Percentiles rank a stretch among this genome's conserved stretches.
Conservation (phyloP, 2,113 vertebrate species). For the Tragulus kanchil region DNA sequence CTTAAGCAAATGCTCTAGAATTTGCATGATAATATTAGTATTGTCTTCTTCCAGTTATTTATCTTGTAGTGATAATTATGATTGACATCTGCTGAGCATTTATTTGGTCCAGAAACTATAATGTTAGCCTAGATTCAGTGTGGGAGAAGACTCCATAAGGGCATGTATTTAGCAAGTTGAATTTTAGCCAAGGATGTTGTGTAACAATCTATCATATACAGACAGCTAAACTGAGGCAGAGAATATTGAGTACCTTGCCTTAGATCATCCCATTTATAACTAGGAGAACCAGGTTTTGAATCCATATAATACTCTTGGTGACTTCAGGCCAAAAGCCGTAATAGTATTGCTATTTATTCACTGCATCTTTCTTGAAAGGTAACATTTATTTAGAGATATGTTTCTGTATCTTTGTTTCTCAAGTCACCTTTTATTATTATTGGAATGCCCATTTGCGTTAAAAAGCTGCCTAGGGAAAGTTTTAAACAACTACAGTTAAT, state of each 20-base stretch:
- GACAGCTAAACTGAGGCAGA: background rate
- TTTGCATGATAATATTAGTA: background rate
- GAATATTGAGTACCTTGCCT: background rate
- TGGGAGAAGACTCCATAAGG: background rate
- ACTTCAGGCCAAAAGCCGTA: background rate
- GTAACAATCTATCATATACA: background rate
- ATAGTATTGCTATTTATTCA: background rate
- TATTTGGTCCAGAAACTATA: background rate
- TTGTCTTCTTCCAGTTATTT: background rate
- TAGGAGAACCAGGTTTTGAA: background rate
- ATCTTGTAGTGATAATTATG: background rate
- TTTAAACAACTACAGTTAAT: constrained; percentile 50
- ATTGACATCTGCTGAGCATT: background rate
- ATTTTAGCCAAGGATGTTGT: background rate
- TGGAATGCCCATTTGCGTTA: background rate
- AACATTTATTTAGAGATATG: background rate
- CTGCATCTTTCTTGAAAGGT: background rate
- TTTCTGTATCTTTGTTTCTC: constrained; percentile 28
- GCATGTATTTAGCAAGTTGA: background rate
- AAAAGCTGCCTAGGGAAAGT: constrained; percentile 6
- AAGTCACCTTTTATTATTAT: constrained; percentile 49
- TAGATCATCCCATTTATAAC: background rate
- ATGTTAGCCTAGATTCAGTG: background rate
- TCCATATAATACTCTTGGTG: background rate
- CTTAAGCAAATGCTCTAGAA: background rate